phyloP scores from a whole-genome alignment of 2,797 vertebrate genomes.

The Aratinga solstitialis region DNA sequence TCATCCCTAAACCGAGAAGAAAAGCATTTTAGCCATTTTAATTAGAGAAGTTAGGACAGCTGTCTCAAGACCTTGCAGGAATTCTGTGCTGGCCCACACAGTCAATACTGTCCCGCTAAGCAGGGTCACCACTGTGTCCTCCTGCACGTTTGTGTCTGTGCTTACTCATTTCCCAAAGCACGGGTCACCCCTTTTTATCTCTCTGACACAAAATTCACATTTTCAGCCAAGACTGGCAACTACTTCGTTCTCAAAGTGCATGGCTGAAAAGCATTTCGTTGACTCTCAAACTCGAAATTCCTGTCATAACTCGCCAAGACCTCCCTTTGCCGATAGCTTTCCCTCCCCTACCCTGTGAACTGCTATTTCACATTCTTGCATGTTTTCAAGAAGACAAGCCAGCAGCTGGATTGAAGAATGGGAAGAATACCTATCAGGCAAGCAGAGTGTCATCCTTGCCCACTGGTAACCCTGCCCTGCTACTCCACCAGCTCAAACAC shows the following conservation, averaged over 20 bases:
- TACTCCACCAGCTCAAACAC: not conserved
- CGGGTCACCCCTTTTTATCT: not conserved
- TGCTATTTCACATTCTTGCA: slow-evolving; percentile 36
- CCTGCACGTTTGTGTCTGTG: not conserved
- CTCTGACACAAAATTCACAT: not conserved
- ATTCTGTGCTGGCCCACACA: not conserved
- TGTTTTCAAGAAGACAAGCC: slow-evolving; percentile 4
- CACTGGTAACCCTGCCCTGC: not conserved
- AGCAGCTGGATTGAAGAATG: slow-evolving; percentile 15
- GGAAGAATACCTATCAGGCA: slow-evolving; percentile 23
- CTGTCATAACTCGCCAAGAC: slow-evolving; percentile 56
- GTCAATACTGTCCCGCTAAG: not conserved
- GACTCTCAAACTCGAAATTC: slow-evolving; percentile 50
- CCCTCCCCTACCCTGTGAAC: not conserved
- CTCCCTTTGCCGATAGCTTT: not conserved
- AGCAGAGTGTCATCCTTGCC: slow-evolving; percentile 3
- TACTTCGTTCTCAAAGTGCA: not conserved
- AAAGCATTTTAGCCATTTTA: slow-evolving; percentile 1
- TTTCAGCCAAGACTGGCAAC: not conserved
- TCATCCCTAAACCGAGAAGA: not conserved
- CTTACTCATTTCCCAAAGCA: not conserved
- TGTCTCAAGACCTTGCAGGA: not conserved
- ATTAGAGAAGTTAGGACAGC: not conserved
- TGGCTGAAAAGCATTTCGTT: not conserved
- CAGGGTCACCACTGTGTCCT: not conserved